Conservation (phyloP, 2,113 vertebrate genomes). For the human region GRCh38 chr14:82168501-82169000, state of each 20-base stretch:
- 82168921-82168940: background rate
- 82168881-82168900: background rate
- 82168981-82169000: background rate
- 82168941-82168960: background rate
- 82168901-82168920: background rate
- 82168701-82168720: too few relatives aligned
- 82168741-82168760: too few relatives aligned
- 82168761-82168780: too few relatives aligned
- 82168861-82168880: background rate
- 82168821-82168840: background rate
- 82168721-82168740: too few relatives aligned
- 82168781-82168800: too few relatives aligned
- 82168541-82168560: background rate
- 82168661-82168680: too few relatives aligned
- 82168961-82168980: background rate
- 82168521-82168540: background rate
- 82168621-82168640: too few relatives aligned
- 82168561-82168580: background rate
- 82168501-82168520: background rate
- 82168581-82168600: too few relatives aligned
- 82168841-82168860: background rate
- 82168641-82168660: too few relatives aligned
- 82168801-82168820: too few relatives aligned
- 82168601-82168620: too few relatives aligned
- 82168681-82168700: too few relatives aligned